Base-by-base conservation (phyloP, 2,113 vertebrate genomes). In the Seriola aureovittata region DNA sequence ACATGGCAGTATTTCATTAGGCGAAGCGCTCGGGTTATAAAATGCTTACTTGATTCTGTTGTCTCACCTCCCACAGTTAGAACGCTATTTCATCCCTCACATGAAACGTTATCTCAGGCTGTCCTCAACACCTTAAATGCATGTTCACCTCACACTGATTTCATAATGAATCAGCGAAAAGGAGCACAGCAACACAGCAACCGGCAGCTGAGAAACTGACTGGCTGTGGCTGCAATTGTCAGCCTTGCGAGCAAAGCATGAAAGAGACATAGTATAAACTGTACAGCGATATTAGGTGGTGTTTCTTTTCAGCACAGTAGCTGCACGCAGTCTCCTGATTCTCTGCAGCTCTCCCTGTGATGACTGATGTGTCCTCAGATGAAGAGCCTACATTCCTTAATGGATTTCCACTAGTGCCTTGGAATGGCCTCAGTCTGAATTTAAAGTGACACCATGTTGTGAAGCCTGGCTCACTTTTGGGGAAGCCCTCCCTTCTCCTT, bases 11-110 rank as follows among this genome's bases (percentile, higher is more conserved):
- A 90, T 93, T 92, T 94, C 86, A 92, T 88, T 80, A 67, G 38
- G 42, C 1, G 17, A 89, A 55, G 78, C 19, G 40, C 87, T 81
- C 12, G 9, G 78, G 78, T 87, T 88, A 84, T 90, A 76, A 92
- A 92, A 78, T 40, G 71, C 75, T 90, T 57, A 66, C 84, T 87
- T 84, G 82, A 67, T 81, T 87, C 71, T 78, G 73, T 88, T 91
- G 91, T 90, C 87, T 91, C 91, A 88, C 86, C 88, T 88, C 88
- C 88, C 87, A 91, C 90, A 81, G 62, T 67, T 17, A 54, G 59
- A 88, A 74, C 58, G 21, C 58, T 86, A 86, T 88, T 88, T 90
- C 81, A 80, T 83, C 63, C 36, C 57, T 85, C 40, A 25, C 75
- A 67, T 84, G 52, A 77, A 88, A 75, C 60, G 4, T 71, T 78